Evolutionary conservation across 2,797 vertebrate species (phyloP), one percentile per base, ranked within the genome.

Genomic region (Alauda arvensis): DNA sequence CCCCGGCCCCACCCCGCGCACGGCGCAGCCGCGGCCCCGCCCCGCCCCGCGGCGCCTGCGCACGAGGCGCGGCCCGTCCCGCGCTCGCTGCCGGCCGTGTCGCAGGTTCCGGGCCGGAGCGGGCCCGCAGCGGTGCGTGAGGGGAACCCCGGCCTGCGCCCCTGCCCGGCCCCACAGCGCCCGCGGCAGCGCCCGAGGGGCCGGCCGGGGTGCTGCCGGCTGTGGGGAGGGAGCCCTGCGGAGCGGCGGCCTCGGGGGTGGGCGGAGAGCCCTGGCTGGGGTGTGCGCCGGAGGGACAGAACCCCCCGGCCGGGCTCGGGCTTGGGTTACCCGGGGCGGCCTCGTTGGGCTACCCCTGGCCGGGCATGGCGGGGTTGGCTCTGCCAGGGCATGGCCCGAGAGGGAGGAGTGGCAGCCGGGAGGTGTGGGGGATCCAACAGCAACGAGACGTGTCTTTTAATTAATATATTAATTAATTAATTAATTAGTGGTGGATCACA

Each of bases 381-480:
- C 11, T 26, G 17, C 14, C 34, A 2, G n/a, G 29, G 4, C 24
- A 3, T 6, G 37, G 6, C 10, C 3, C 24, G 12, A 8, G 28
- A 5, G 45, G 42, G 24, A 7, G n/a, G n/a, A n/a, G n/a, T 40
- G 40, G 37, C 12, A 5, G 6, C 6, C 1, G 12, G 15, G 37
- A n/a, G 7, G 0, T 4, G 45, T 31, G 31, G 16, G 52, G 28
- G 51, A 13, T 39, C 10, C 31, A 2, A 1, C 23, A 14, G 39
- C 65, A 11, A 3, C 5, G 3, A 15, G 23, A 20, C 20, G 3
- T 2, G 14, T 3, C 2, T 3, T 3, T 17, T 31, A 13, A 40
- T 40, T 13, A 40, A 39, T 39, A n/a, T n/a, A n/a, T 39, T 39
- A 39, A 39, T 39, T 11, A n/a, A n/a, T 39, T 40, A 37, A 37